Evolutionary conservation across 2,113 vertebrate species (phyloP).

Genomic region (Labeo catla): DNA sequence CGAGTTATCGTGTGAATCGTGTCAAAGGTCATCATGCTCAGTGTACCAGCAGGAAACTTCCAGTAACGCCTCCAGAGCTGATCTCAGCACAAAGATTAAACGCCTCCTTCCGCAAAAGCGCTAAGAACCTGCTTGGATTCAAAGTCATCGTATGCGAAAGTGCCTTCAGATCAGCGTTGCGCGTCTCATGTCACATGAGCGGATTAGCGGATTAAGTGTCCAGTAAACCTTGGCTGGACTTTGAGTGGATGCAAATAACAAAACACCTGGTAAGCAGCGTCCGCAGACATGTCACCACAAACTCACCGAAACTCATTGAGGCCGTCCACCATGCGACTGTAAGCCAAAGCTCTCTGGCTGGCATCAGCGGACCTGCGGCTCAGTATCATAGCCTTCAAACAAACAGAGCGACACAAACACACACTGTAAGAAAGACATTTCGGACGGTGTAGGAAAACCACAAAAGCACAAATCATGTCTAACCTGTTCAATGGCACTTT

Average conservation of each 20-base stretch:
- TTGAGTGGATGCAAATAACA: slow-evolving; percentile 2
- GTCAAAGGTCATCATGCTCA: background rate
- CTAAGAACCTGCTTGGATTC: background rate
- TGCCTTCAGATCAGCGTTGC: slow-evolving; percentile 18
- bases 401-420: background rate
- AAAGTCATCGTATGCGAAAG: background rate
- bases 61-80: background rate
- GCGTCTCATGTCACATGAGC: slow-evolving; percentile 35
- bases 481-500: slow-evolving; percentile 97
- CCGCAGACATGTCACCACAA: slow-evolving; percentile 4
- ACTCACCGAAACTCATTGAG: slow-evolving; percentile 96
- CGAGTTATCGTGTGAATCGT: background rate
- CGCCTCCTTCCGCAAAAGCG: no score
- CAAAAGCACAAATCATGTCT: background rate
- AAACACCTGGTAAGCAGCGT: slow-evolving; percentile 38
- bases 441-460: background rate
- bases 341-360: slow-evolving; percentile 91
- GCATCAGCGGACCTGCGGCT: slow-evolving; percentile 92
- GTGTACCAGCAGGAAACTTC: background rate
- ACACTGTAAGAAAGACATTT: background rate
- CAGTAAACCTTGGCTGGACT: slow-evolving; percentile 29
- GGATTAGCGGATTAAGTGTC: slow-evolving; percentile 35
- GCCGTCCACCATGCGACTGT: slow-evolving; percentile 94
- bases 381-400: slow-evolving; percentile 95
- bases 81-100: background rate